Conservation (phyloP, 2,888 invertebrate species). For the Drosophila niveifrons region DNA sequence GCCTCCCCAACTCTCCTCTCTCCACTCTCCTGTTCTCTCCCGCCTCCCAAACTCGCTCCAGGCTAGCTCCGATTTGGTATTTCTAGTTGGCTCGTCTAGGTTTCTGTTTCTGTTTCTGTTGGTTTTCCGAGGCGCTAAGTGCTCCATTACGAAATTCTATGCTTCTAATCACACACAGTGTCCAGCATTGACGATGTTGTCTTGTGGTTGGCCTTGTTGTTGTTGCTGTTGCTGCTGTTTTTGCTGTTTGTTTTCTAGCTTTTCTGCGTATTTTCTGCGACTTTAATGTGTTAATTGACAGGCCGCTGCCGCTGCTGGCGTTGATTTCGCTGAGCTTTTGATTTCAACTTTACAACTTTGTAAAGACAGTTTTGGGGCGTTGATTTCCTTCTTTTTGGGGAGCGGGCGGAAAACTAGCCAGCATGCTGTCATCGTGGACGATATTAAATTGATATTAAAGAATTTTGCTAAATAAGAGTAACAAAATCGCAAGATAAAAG, state of each 20-base stretch:
- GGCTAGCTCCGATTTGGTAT: slow-evolving; percentile 5
- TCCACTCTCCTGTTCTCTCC: background rate
- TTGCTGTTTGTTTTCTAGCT: slow-evolving; percentile 57
- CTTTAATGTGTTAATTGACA: slow-evolving; percentile 79
- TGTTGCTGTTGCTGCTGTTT: slow-evolving; percentile 41
- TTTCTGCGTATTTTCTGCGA: slow-evolving; percentile 61
- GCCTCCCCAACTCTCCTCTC: slow-evolving; percentile 6
- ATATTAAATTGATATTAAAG: slow-evolving; percentile 4
- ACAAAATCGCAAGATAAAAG: background rate
- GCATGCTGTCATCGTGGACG: slow-evolving; percentile 13
- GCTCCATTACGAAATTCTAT: slow-evolving; percentile 81
- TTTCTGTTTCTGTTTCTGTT: slow-evolving; percentile 3
- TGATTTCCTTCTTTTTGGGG: slow-evolving; percentile 49
- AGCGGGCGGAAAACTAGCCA: slow-evolving; percentile 5
- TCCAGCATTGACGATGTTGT: slow-evolving; percentile 35
- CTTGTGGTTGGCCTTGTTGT: slow-evolving; percentile 54
- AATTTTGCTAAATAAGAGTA: background rate
- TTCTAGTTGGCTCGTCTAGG: slow-evolving; percentile 18
- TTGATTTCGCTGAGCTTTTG: slow-evolving; percentile 57
- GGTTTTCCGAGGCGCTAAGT: slow-evolving; percentile 62
- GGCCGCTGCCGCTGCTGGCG: slow-evolving; percentile 58
- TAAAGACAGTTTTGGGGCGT: slow-evolving; percentile 19
- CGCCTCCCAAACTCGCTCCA: slow-evolving; percentile 24
- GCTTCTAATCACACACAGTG: slow-evolving; percentile 69
- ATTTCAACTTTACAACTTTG: slow-evolving; percentile 39